Evolutionary conservation across 2,797 vertebrate species (phyloP).

Genomic region (Oophaga sylvatica): DNA sequence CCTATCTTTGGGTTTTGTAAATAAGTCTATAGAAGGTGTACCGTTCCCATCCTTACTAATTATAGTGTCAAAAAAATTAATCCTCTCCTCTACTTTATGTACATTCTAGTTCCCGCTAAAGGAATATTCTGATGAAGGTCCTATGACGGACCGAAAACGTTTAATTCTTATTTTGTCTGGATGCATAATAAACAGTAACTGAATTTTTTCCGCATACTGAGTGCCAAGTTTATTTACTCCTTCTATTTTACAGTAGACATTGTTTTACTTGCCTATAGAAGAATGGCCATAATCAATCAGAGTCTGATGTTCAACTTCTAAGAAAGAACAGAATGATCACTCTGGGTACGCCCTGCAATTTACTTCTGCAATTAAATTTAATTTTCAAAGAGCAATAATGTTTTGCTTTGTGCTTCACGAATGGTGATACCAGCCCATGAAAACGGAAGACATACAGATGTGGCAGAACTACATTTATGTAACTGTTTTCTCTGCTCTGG

Average conservation of each 20-base stretch:
- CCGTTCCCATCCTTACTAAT: too few relatives aligned
- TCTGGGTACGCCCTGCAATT: not conserved
- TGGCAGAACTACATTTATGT: not conserved
- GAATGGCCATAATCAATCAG: not conserved
- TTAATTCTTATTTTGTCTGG: too few relatives aligned
- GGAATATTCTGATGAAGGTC: too few relatives aligned
- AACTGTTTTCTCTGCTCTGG: not conserved
- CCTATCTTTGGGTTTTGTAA: too few relatives aligned
- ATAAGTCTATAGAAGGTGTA: too few relatives aligned
- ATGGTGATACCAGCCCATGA: not conserved
- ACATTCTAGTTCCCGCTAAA: too few relatives aligned
- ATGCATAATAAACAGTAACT: too few relatives aligned
- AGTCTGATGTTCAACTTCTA: not conserved
- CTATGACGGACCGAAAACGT: too few relatives aligned
- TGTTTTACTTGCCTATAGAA: not conserved
- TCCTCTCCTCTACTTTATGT: too few relatives aligned
- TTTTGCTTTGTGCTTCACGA: not conserved
- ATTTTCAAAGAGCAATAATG: not conserved
- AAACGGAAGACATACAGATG: not conserved
- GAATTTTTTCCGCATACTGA: too few relatives aligned
- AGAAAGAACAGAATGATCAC: slow-evolving; percentile 4
- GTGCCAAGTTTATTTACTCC: too few relatives aligned
- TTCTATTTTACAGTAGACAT: not conserved
- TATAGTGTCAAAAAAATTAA: too few relatives aligned
- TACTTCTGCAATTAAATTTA: not conserved